Base-by-base conservation (phyloP, 2,888 invertebrate genomes). In the Conistra vaccinii region DNA sequence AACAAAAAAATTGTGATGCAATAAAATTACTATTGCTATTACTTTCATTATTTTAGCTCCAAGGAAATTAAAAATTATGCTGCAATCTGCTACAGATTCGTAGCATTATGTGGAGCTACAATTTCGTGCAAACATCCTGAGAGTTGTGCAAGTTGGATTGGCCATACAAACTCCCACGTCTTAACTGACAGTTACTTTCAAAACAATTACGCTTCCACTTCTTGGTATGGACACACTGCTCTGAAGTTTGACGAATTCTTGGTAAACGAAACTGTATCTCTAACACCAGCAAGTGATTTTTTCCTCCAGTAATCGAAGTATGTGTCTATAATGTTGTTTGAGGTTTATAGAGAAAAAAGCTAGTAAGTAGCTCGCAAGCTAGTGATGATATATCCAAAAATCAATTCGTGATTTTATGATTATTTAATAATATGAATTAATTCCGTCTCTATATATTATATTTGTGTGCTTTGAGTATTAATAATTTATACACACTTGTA, bases 111-210 rank as follows among this genome's bases (percentile, higher is more conserved):
- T 80, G 86, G 85, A 88, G 85, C 83, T 87, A 89, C 55, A 51
- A 57, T 92, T 93, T 90, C 90, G 89, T 91, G 91, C 92, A 92
- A 93, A 92, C 90, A 93, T 92, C 91, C 86, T 88, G 88, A 89
- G 90, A 90, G 90, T 90, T 91, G 90, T 91, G 88, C 89, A 91
- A 92, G 89, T 92, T 91, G 89, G 89, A 89, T 90, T 89, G 89
- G 88, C 90, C 90, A 89, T 90, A 89, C 89, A 89, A 90, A 92
- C 92, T 92, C 91, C 91, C 91, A 92, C 91, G 83, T 86, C 88
- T 90, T 89, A 89, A 91, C 92, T 91, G 92, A 91, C 92, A 90
- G 91, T 90, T 92, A 93, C 93, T 92, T 91, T 94, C 92, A 93
- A 92, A 93, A 93, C 92, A 92, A 91, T 91, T 91, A 91, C 88